Base-by-base conservation (phyloP, 1,140 invertebrate genomes). In the Ylistrum balloti region DNA sequence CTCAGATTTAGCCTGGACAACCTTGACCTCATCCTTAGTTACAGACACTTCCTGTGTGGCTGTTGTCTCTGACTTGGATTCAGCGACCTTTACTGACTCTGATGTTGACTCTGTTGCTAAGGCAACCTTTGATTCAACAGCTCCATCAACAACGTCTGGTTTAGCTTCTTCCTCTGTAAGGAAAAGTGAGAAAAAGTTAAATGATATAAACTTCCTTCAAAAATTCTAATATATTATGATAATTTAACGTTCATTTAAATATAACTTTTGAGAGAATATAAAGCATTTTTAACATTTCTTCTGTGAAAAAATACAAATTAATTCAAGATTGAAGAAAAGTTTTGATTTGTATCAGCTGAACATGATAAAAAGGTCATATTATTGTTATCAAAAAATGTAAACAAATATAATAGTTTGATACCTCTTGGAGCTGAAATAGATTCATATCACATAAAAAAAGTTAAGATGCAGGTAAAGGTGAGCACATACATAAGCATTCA, bases 161-260 rank as follows among this genome's bases (percentile, higher is more conserved):
- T 17, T n/a, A n/a, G 56, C n/a, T 74, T 74, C n/a, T 74, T 74
- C 56, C 56, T 74, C 56, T 74, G 56, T 74, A 74, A 74, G 9
- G 1, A 28, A 28, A 28, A 9, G n/a, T 28, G 1, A 74, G 56
- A 28, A 28, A 28, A 2, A 74, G 9, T 22, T 20, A 48, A 48
- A 48, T 48, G 20, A 48, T 17, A 48, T 48, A 17, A 17, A 48
- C 20, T 17, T 9, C 45, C 45, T 1, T 48, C 45, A 2, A 48
- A 13, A 48, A 2, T 22, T 20, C 22, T 48, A 22, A 9, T 48
- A 1, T 48, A 48, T 17, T 48, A 9, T 17, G 1, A 48, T 48
- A 48, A 48, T 7, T 38, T 7, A 7, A 38, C 13, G 13, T 38
- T 20, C 11, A 48, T 48, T 48, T 17, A 48, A 20, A 48, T 48